Evolutionary conservation across 1,140 invertebrate genomes (phyloP).

Genomic region (Temnothorax longispinosus): DNA sequence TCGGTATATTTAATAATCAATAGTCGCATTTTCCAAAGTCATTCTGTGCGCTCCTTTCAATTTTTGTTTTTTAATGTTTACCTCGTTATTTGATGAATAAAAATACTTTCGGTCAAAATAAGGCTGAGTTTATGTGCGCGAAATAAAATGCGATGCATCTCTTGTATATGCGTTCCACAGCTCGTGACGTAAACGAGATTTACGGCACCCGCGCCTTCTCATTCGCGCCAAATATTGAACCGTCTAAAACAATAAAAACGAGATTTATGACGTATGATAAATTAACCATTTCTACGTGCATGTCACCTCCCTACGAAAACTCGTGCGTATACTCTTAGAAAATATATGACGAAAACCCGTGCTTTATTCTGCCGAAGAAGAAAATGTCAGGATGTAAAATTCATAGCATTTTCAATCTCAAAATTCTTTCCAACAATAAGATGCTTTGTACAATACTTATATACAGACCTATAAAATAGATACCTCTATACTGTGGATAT

Average conservation of each 20-base stretch:
- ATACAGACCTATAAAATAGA: background rate
- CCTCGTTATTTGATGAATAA: background rate
- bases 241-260: slow-evolving; percentile 57
- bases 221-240: slow-evolving; percentile 51
- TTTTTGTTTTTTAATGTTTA: background rate
- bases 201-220: slow-evolving; percentile 27
- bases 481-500: background rate
- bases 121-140: background rate
- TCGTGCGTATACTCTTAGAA: slow-evolving; percentile 31
- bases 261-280: slow-evolving; percentile 54
- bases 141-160: slow-evolving; percentile 37
- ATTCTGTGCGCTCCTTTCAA: background rate
- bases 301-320: slow-evolving; percentile 5
- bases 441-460: background rate
- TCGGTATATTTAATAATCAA: slow-evolving; percentile 44
- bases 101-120: slow-evolving; percentile 27
- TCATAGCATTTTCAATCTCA: slow-evolving; percentile 19
- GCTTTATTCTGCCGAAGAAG: slow-evolving; percentile 1
- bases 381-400: slow-evolving; percentile 21
- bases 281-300: slow-evolving; percentile 46
- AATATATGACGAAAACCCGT: slow-evolving; percentile 19
- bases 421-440: background rate
- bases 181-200: slow-evolving; percentile 48
- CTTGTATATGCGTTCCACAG: background rate
- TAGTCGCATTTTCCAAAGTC: slow-evolving; percentile 2